These are phyloP conservation scores for Herminia tarsipennalis DNA, from an alignment of 2,888 invertebrate species.

Conservation along the genomic window DNA sequence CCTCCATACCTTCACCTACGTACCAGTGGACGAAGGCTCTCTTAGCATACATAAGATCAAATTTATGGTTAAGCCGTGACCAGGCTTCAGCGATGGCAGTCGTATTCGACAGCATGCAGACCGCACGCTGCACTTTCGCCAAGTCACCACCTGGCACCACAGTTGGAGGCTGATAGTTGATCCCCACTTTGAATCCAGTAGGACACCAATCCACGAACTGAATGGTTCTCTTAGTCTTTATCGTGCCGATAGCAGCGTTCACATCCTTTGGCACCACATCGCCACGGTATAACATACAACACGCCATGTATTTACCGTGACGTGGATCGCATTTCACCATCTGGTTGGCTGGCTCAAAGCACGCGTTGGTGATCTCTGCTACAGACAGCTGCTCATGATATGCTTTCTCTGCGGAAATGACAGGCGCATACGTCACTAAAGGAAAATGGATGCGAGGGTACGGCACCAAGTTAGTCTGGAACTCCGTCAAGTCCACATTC, in stretches of 20 bases:
- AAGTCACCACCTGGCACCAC: conserved; percentile 96
- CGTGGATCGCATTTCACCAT: conserved; percentile 97
- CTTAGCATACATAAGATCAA: conserved; percentile 98
- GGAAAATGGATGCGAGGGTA: conserved; percentile 98
- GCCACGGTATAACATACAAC: conserved; percentile 97
- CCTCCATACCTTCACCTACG: conserved; percentile 94
- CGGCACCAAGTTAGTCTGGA: conserved; percentile 97
- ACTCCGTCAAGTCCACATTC: conserved; percentile 96
- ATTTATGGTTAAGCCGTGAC: conserved; percentile 97
- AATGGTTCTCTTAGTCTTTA: conserved; percentile 96
- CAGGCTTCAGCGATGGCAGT: conserved; percentile 99
- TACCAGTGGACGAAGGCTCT: conserved; percentile 98
- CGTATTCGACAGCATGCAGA: conserved; percentile 98
- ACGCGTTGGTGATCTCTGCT: conserved; percentile 96
- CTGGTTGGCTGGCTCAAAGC: conserved; percentile 98
- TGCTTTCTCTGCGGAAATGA: conserved; percentile 96
- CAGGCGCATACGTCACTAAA: conserved; percentile 95
- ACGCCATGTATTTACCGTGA: conserved; percentile 97
- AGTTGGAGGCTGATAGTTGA: conserved; percentile 95
- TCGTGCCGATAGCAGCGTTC: conserved; percentile 96
- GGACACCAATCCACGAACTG: conserved; percentile 98
- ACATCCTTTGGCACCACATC: conserved; percentile 98
- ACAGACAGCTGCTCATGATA: conserved; percentile 97
- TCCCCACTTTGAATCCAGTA: conserved; percentile 91
- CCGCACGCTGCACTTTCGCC: conserved; percentile 96